Evolutionary conservation across 2,797 vertebrate species (phyloP), one percentile per base, ranked within the genome.

Genomic region (Acrocephalus scirpaceus): DNA sequence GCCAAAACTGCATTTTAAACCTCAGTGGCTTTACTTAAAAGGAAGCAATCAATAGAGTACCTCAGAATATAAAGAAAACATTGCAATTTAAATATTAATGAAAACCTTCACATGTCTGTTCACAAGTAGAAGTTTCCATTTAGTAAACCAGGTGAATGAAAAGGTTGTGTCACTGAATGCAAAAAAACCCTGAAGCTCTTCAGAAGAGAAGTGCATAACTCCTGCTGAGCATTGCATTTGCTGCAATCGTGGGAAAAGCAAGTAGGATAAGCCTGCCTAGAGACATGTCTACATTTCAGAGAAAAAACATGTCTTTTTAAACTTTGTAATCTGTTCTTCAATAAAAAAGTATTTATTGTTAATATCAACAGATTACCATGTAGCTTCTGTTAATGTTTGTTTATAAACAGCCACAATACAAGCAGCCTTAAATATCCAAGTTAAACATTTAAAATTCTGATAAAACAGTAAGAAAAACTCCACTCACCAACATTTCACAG

Each of bases 231-330:
- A 67, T 1, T 86, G 82, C 67, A 86, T 94, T 88, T 93, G 54
- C 57, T 73, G 14, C 25, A 93, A 67, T 92, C 64, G 54, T 97
- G 95, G 91, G 95, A 96, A 96, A 60, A 76, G 60, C 9, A 32
- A 84, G 58, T 29, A 84, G 64, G 79, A 90, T 96, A 96, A 97
- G 95, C 94, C 92, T 76, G 91, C 85, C 85, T 85, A 94, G 85
- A 96, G 96, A 95, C 96, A 95, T 64, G 91, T 94, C 96, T 96
- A 90, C 79, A 88, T 89, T 96, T 92, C 79, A 61, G 74, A 91
- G 75, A 75, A 79, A 89, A 92, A 91, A 42, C n/a, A 78, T 6
- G 6, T 15, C 61, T 90, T 93, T 93, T 91, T 67, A 7, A 94
- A 92, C 88, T 94, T 73, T 25, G 53, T 70, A 94, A 88, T 93